Evolutionary conservation across 2,113 vertebrate genomes (phyloP), one percentile per base, ranked within the genome.

Genomic region (Rhinolophus ferrumequinum): DNA sequence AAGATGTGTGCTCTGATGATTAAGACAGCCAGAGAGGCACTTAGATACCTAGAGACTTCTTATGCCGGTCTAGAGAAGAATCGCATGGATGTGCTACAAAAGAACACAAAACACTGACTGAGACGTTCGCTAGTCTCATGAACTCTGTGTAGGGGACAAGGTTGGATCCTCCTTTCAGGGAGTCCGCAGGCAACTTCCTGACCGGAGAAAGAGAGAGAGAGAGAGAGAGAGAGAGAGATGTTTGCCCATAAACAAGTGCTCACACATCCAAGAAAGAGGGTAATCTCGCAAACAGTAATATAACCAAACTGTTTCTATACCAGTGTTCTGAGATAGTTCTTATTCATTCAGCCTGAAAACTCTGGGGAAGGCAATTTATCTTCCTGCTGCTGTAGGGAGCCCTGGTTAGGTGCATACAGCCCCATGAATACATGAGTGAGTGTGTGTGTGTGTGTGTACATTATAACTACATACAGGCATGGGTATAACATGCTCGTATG

Each of bases 321-420:
- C 80, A 58, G 87, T 73, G 58, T 67, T 92, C 93, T 95, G 21
- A 41, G 92, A 95, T 91, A 97, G 97, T 93, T 98, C 80, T 0
- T 41, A 94, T 98, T 98, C 97, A 94, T 96, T 98, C 98, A 98
- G 97, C 95, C 97, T 97, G 96, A 98, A 98, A 98, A 92, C 97
- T 85, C 88, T 93, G 75, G 44, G n/a, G 96, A 97, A 97, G 96
- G 90, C 90, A 60, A 98, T 96, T 98, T 96, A 97, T 98, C 97
- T 98, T 98, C 89, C 96, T 96, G 98, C 95, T 97, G 97, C 91
- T 87, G 30, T 56, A 58, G 35, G 88, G 47, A 95, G 44, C 56
- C 90, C 35, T 41, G 35, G 88, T 44, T 70, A 97, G 80, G 75
- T 16, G 76, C 44, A 92, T 35, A 79, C 54, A 90, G 41, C 70